phyloP scores from a whole-genome alignment of 2,113 vertebrate species.

The Lynx canadensis region DNA sequence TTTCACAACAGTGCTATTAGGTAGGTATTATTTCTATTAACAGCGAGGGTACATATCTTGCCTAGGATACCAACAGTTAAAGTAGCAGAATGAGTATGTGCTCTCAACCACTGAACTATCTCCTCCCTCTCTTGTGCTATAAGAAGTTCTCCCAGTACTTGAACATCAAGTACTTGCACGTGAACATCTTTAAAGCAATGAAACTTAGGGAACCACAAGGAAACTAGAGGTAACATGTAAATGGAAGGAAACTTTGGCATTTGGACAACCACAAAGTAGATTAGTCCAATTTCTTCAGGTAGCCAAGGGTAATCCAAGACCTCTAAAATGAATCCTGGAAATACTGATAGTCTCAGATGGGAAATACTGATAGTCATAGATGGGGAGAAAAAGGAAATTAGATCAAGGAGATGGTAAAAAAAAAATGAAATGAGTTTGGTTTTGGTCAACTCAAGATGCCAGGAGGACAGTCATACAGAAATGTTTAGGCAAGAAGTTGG shows the following conservation, averaged over 20 bases:
- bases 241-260: neutral
- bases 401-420: neutral
- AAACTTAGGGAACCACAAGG: neutral
- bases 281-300: neutral
- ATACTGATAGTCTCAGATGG: neutral
- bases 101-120: neutral
- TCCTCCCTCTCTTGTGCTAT: neutral
- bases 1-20: neutral
- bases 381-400: neutral
- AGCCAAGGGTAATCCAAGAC: neutral
- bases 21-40: neutral
- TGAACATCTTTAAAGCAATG: neutral
- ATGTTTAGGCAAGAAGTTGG: neutral
- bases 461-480: neutral
- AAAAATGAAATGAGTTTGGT: neutral
- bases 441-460: slow-evolving; percentile 15
- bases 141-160: neutral
- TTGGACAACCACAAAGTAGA: neutral
- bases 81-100: neutral
- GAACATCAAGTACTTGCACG: neutral
- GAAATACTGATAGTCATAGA: neutral
- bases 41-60: neutral
- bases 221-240: neutral
- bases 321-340: slow-evolving; percentile 16
- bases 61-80: neutral